Evolutionary conservation across 2,888 invertebrate genomes (phyloP).

Genomic region (Agriotes lineatus): DNA sequence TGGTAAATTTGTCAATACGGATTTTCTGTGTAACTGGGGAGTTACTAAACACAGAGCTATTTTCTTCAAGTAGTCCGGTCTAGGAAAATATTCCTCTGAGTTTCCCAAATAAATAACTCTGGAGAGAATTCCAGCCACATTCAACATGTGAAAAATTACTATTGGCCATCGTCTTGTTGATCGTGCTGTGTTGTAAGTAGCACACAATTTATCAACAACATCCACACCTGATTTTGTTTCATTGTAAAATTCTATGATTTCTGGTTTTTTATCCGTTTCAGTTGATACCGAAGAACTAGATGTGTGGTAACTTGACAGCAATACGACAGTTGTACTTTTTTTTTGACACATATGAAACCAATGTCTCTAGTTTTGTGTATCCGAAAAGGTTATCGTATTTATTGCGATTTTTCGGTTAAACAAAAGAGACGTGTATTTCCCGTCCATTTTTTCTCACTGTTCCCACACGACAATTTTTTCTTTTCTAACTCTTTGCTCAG

Average conservation of each 20-base stretch:
- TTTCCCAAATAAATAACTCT: slow-evolving; percentile 27
- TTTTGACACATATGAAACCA: no score
- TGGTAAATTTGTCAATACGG: slow-evolving; percentile 9
- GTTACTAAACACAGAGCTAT: slow-evolving; percentile 12
- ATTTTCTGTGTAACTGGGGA: slow-evolving; percentile 19
- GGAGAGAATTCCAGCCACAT: slow-evolving; percentile 24
- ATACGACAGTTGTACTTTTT: no score
- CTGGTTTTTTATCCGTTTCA: slow-evolving; percentile 23
- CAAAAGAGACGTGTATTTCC: no score
- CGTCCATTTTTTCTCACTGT: no score
- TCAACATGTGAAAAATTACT: slow-evolving; percentile 35
- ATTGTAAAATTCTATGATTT: slow-evolving; percentile 36
- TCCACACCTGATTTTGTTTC: slow-evolving; percentile 35
- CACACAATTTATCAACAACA: slow-evolving; percentile 38
- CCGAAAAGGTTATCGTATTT: no score
- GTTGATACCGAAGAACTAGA: no score
- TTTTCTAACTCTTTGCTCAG: no score
- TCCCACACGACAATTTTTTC: no score
- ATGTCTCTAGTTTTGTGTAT: no score
- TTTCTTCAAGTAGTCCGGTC: slow-evolving; percentile 17
- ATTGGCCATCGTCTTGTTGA: slow-evolving; percentile 39
- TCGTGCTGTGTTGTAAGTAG: slow-evolving; percentile 29
- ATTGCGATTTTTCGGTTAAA: no score
- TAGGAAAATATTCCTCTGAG: slow-evolving; percentile 3
- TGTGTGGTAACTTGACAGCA: no score